Evolutionary conservation across 2,888 invertebrate genomes (phyloP).

Genomic region (Rhyacophila evoluta): DNA sequence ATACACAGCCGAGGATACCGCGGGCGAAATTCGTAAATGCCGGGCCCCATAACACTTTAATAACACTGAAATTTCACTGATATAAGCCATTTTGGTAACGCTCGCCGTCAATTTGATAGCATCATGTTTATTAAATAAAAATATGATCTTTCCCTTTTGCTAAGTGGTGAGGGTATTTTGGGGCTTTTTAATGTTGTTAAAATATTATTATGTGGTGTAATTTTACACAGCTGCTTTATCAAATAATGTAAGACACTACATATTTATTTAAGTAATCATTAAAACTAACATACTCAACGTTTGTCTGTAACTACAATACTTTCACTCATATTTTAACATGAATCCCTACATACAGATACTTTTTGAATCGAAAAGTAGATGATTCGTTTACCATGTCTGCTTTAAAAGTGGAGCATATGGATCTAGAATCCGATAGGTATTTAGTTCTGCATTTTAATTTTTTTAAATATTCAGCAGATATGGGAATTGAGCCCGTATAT

Average conservation of each 20-base stretch:
- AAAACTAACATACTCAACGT: no score
- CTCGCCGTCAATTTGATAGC: conserved; percentile 32
- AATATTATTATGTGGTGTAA: neutral
- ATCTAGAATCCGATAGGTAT: no score
- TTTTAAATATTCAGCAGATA: no score
- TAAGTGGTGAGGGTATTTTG: conserved; percentile 7
- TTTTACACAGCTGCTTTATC: neutral
- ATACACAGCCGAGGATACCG: conserved; percentile 39
- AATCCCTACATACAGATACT: no score
- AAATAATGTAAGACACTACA: neutral
- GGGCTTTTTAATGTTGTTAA: neutral
- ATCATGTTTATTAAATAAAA: conserved; percentile 41
- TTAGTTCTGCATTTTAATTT: no score
- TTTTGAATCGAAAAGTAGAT: no score
- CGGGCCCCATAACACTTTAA: conserved; percentile 46
- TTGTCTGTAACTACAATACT: no score
- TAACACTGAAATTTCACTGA: conserved; percentile 38
- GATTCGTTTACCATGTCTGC: no score
- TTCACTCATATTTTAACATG: no score
- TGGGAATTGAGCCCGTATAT: no score
- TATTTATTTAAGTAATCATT: neutral
- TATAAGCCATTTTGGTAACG: conserved; percentile 35
- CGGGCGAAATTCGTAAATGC: conserved; percentile 41
- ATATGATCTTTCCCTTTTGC: conserved; percentile 8
- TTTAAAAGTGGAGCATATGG: no score